Evolutionary conservation across 1,140 invertebrate species (phyloP).

Genomic region (Mactra quadrangularis): DNA sequence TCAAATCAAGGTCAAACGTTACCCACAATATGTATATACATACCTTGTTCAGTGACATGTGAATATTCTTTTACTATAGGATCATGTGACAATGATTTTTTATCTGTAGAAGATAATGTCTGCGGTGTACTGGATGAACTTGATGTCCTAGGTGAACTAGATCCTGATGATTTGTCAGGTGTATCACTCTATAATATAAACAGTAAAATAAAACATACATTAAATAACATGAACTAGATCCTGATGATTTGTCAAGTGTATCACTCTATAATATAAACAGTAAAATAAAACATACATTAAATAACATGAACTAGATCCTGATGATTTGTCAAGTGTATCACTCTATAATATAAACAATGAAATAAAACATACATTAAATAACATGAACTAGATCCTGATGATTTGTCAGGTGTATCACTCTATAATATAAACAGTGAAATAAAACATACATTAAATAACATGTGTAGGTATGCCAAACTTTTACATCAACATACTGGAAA

Average conservation of each 20-base stretch:
- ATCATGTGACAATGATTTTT: constrained; percentile 58
- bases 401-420: constrained; percentile 33
- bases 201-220: too few species aligned
- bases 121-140: constrained; percentile 53
- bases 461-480: too few species aligned
- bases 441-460: too few species aligned
- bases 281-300: too few species aligned
- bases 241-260: constrained; percentile 25
- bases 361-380: too few species aligned
- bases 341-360: constrained; percentile 3
- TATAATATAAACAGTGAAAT: background rate
- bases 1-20: too few species aligned
- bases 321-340: constrained; percentile 24
- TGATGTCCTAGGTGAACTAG: constrained; percentile 44
- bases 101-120: constrained; percentile 3
- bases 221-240: constrained; percentile 23
- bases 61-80: constrained; percentile 73
- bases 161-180: constrained; percentile 24
- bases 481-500: too few species aligned
- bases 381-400: constrained; percentile 15
- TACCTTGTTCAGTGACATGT: constrained; percentile 31
- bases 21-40: too few species aligned
- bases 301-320: constrained; percentile 24
- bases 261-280: constrained; percentile 6
- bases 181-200: constrained; percentile 6